Conservation (phyloP, 2,797 vertebrate genomes). For the Oophaga sylvatica region DNA sequence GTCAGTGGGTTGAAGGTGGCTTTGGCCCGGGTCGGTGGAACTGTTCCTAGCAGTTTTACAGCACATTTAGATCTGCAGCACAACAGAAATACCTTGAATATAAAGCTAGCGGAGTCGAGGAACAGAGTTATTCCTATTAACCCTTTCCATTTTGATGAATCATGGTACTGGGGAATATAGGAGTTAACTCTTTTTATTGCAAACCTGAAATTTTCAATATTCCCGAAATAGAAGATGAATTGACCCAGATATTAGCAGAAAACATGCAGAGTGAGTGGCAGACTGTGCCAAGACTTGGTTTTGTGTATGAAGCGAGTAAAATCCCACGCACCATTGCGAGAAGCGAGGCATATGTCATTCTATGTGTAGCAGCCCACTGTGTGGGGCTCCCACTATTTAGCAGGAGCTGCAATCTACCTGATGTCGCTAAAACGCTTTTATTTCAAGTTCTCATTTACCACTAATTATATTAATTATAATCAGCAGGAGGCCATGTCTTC, state of each 20-base stretch:
- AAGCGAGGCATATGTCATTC: constrained; percentile 2
- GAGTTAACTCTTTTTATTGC: neutral
- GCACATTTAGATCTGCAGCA: neutral
- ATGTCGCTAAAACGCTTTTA: constrained; percentile 33
- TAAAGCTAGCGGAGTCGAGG: neutral
- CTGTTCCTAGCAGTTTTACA: neutral
- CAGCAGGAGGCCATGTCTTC: constrained; percentile 18
- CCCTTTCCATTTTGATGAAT: neutral
- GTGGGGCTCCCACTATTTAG: neutral
- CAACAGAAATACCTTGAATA: neutral
- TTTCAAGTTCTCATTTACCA: constrained; percentile 31
- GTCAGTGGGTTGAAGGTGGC: no score
- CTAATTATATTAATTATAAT: constrained; percentile 47
- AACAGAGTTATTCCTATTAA: neutral
- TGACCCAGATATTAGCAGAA: constrained; percentile 21
- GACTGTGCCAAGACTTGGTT: neutral
- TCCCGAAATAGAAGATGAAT: neutral
- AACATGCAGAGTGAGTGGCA: neutral
- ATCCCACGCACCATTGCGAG: neutral
- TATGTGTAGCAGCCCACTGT: neutral
- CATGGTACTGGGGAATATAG: neutral
- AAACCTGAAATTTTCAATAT: neutral
- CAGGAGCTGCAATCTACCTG: neutral
- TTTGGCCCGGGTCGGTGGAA: no score
- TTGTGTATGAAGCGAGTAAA: constrained; percentile 8